These are phyloP conservation scores for Ormia ochracea DNA, from an alignment of 2,888 invertebrate species.

Conservation along the genomic window DNA sequence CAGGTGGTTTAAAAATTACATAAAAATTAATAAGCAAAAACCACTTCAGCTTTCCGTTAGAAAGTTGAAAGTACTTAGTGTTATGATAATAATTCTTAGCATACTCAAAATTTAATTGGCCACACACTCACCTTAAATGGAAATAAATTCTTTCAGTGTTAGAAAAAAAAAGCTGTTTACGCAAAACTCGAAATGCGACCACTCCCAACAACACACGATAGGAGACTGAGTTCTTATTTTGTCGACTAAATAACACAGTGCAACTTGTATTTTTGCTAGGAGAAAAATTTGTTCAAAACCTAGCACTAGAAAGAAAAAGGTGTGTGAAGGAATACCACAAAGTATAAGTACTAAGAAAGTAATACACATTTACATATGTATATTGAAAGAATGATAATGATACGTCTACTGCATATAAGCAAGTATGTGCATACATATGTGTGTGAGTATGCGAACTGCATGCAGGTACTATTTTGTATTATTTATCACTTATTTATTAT, in stretches of 20 bases:
- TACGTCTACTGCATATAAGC: no score
- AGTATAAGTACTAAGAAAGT: background rate
- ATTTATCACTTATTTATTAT: no score
- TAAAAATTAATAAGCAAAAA: background rate
- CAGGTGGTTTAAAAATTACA: background rate
- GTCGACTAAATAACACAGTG: conserved; percentile 11
- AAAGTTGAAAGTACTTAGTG: background rate
- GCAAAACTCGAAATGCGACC: conserved; percentile 27
- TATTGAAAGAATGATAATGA: no score
- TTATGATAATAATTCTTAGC: background rate
- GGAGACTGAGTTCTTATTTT: conserved; percentile 55
- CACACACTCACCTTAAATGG: conserved; percentile 46
- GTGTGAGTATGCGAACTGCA: no score
- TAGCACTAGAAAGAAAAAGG: conserved; percentile 40
- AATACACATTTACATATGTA: background rate
- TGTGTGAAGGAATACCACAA: conserved; percentile 34
- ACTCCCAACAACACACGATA: conserved; percentile 46
- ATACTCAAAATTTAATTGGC: background rate
- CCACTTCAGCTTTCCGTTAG: background rate
- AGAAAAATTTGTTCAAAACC: conserved; percentile 41
- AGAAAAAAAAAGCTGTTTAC: background rate
- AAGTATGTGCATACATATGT: no score
- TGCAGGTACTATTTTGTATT: no score
- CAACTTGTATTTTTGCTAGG: conserved; percentile 44
- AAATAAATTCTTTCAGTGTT: conserved; percentile 9